Evolutionary conservation across 2,797 vertebrate species (phyloP).

Genomic region (Pseudochirops corinnae): DNA sequence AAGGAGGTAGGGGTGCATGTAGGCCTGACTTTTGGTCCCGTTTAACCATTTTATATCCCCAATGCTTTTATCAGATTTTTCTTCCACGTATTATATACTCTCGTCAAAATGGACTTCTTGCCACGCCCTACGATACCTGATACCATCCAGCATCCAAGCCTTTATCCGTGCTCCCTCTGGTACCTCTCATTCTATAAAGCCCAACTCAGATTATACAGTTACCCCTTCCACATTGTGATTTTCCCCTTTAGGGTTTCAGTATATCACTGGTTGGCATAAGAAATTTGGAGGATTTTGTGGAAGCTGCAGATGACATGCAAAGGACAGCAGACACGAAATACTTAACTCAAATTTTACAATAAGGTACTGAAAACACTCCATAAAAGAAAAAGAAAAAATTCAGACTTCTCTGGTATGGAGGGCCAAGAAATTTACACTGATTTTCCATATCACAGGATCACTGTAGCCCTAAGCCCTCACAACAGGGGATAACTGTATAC

Average conservation of each 20-base stretch:
- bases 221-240: background rate
- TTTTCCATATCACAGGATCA: background rate
- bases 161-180: background rate
- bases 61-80: background rate
- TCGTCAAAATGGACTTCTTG: background rate
- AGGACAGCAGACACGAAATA: background rate
- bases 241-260: background rate
- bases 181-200: background rate
- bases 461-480: background rate
- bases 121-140: background rate
- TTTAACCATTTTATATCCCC: background rate
- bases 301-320: background rate
- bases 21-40: background rate
- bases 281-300: background rate
- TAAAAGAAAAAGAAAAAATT: background rate
- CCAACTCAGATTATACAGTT: background rate
- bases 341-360: background rate
- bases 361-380: background rate
- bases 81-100: background rate
- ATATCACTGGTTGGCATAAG: background rate
- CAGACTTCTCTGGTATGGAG: background rate
- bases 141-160: background rate
- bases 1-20: background rate
- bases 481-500: background rate
- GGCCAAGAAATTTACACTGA: background rate